These are phyloP conservation scores for Montipora efflorescens DNA, from an alignment of 64 coral and sea anemone species.

Conservation along the genomic window DNA sequence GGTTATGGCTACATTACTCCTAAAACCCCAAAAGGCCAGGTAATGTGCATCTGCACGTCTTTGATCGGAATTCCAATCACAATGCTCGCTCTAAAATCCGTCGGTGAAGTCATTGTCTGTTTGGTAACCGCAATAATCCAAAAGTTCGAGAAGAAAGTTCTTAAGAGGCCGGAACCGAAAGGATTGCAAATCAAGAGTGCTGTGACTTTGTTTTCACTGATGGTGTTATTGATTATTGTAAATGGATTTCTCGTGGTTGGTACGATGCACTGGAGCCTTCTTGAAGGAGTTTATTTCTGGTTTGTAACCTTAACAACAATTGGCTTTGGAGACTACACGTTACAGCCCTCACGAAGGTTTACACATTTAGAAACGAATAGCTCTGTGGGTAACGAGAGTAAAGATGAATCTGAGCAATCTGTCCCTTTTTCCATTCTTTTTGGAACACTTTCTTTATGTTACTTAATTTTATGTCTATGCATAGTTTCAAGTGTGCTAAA, in stretches of 20 bases:
- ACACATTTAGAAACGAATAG: background rate
- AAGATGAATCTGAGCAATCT: too few species aligned
- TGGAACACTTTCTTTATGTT: background rate
- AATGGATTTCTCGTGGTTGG: background rate
- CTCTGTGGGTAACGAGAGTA: background rate
- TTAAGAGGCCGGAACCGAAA: conserved; percentile 3
- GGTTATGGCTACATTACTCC: conserved; percentile 52
- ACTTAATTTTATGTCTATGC: conserved; percentile 35
- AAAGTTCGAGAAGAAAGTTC: conserved; percentile 42
- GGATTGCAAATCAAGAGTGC: conserved; percentile 38
- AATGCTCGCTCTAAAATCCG: conserved; percentile 12
- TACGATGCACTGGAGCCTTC: background rate
- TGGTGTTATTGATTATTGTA: background rate
- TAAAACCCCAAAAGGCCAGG: conserved; percentile 22
- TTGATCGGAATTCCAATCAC: conserved; percentile 40
- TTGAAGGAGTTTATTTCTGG: conserved; percentile 56
- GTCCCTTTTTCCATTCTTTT: too few species aligned
- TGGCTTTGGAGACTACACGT: conserved; percentile 65
- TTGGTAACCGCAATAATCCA: conserved; percentile 11
- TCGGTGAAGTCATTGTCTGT: conserved; percentile 29
- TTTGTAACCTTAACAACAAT: conserved; percentile 70
- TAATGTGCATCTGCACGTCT: background rate
- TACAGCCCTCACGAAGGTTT: background rate
- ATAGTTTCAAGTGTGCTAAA: conserved; percentile 69
- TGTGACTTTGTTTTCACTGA: conserved; percentile 27